Evolutionary conservation across 2,113 vertebrate genomes (phyloP), one percentile per base, ranked within the genome.

Genomic region (Notarius lentiginosus): DNA sequence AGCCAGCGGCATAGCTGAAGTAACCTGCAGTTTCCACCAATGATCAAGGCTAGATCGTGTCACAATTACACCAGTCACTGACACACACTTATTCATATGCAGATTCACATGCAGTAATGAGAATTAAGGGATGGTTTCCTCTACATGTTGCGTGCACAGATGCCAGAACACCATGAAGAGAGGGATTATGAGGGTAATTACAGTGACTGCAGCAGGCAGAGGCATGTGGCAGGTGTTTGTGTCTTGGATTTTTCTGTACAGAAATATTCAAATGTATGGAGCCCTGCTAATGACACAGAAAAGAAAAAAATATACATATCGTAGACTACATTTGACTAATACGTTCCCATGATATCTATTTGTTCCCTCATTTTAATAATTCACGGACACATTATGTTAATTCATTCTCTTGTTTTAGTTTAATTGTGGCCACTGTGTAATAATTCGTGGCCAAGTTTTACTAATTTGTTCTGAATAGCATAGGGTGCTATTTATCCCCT

Each of bases 141-240:
- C 24, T 12, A 49, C 9, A n/a, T 20, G 41, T 30, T 7, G 58
- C 53, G 84, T 27, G 41, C 84, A 65, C 22, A 65, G 72, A 84
- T 76, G 70, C 56, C 72, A 76, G 47, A 85, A 65, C 15, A 10
- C 66, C 58, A 56, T 56, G 53, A 56, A 53, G 66, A 56, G 82
- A 70, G 9, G 73, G 58, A 77, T 85, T 77, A 77, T 85, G 73
- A 72, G 58, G 47, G 72, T 85, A 77, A 77, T 84, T 84, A 76
- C 22, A n/a, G 55, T 75, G 81, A 83, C 75, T 53, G 72, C 20
- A 24, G 72, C 10, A 82, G 80, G 60, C 34, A 82, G 60, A 82
- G 20, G 30, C 24, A 5, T 47, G 61, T 83, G 81, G 41, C 63
- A 53, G n/a, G 79, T 5, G 58, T 47, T 24, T 63, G 20, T 47